Base-by-base conservation (phyloP, 2,113 vertebrate species). In the Phoxinus phoxinus region DNA sequence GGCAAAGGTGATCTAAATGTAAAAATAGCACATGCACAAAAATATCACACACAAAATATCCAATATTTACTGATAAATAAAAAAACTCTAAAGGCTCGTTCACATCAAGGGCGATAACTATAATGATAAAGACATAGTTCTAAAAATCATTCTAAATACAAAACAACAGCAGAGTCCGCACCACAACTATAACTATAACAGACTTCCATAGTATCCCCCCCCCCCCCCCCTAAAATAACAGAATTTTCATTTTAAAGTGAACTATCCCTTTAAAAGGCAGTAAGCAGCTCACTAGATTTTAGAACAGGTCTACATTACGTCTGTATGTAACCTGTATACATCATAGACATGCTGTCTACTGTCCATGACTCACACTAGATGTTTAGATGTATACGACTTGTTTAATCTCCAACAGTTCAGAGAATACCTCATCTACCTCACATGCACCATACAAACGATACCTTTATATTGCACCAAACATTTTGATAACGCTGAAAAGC, bases 361-460 rank as follows among this genome's bases (percentile, higher is more conserved):
- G 25, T 65, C 23, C 30, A n/a, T 25, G 11, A 48, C 23, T n/a
- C 71, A 48, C 41, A 74, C 11, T 25, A 48, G 25, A 35, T 35
- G 11, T 32, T 69, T 19, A 35, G 27, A 69, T 35, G 27, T 35
- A 53, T 53, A 76, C 12, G 27, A 76, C 12, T 27, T 53, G 17
- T 76, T 30, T 53, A 48, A 53, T 53, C 74, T 76, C 48, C 11
- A 21, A 32, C 12, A 35, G 0, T 69, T 69, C 65, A 69, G 65
- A 76, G 73, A 32, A 76, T 53, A 51, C 46, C 46, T 53, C 73
- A 53, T 51, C 73, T 76, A 76, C 73, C 73, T 76, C 46, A 32
- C n/a, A 76, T 17, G 72, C 72, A 74, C 37, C 9, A 21, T 48
- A 48, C 44, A 74, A 74, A 74, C 4, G 72, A 21, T 71, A 71